phyloP scores from a whole-genome alignment of 1,140 invertebrate species.

The Heliothis subflexa region DNA sequence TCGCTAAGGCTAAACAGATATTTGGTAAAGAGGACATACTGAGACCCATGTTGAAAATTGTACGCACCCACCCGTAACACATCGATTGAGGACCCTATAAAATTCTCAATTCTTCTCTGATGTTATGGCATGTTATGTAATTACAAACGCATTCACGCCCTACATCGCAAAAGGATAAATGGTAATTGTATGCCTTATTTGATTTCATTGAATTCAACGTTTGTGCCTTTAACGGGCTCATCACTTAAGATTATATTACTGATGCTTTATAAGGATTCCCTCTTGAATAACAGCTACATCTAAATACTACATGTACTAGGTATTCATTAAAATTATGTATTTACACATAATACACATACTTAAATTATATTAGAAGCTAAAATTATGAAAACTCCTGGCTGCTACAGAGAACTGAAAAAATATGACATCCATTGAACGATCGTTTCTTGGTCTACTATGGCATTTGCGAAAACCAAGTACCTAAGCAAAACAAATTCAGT shows the following conservation, averaged over 20 bases:
- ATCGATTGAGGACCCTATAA: too few relatives aligned
- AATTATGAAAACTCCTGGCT: too few relatives aligned
- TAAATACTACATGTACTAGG: too few relatives aligned
- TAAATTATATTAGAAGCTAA: too few relatives aligned
- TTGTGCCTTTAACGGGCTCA: background rate
- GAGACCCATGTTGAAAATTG: background rate
- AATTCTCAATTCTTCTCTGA: background rate
- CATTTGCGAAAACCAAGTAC: too few relatives aligned
- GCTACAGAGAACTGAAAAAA: too few relatives aligned
- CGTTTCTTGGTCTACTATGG: too few relatives aligned
- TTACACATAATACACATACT: too few relatives aligned
- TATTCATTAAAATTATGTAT: too few relatives aligned
- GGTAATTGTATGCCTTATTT: background rate
- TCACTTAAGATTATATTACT: background rate
- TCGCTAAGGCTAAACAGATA: conserved; percentile 14
- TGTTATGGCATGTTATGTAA: background rate
- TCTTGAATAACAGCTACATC: background rate
- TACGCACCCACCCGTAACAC: too few relatives aligned
- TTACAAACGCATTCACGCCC: background rate
- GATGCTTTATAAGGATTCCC: background rate
- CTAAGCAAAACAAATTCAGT: too few relatives aligned
- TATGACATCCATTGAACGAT: too few relatives aligned
- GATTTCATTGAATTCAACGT: background rate
- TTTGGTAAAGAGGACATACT: conserved; percentile 11
- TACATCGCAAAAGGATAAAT: background rate